Evolutionary conservation across 2,888 invertebrate genomes (phyloP), one percentile per base, ranked within the genome.

Genomic region (Lysandra coridon): DNA sequence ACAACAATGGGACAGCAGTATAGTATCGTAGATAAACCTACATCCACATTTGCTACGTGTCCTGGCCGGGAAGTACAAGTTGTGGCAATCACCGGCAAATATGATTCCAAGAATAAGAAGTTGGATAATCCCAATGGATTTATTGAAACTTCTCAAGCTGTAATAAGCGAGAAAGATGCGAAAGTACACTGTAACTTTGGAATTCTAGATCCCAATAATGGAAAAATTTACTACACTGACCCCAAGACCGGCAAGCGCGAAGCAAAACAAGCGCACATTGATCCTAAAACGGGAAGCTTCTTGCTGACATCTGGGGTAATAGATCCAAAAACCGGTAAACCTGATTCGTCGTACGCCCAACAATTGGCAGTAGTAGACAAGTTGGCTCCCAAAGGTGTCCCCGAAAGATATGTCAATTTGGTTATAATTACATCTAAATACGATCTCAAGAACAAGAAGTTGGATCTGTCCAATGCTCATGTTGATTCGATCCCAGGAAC

Each of bases 141-240:
- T 76, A 89, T 95, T 57, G 96, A 94, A 83, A 92, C 91, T 1
- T 94, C 94, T 1, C 90, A 91, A 87, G 92, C 92, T 80, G 93
- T 96, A 83, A 95, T 97, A 82, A 96, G 96, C 83, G 96, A 96
- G 82, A 96, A 96, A 90, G 97, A 97, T 73, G 95, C 96, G 81
- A 96, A 96, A 91, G 96, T 97, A 83, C 96, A 96, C 85, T 85
- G 96, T 85, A 90, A 97, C 95, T 88, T 97, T 94, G 90, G 96
- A 92, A 83, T 96, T 91, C 90, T 96, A 23, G 96, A 96, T 82
- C 93, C 94, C 3, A 92, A 96, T 86, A 95, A 95, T 17, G 96
- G 96, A 17, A 95, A 94, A 83, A 87, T 91, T 83, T 95, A 90
- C 87, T 94, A 95, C 53, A 96, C 95, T 1, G 96, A 96, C 85